phyloP scores from a whole-genome alignment of 1,140 invertebrate genomes.

The Hydropsyche tenuis region DNA sequence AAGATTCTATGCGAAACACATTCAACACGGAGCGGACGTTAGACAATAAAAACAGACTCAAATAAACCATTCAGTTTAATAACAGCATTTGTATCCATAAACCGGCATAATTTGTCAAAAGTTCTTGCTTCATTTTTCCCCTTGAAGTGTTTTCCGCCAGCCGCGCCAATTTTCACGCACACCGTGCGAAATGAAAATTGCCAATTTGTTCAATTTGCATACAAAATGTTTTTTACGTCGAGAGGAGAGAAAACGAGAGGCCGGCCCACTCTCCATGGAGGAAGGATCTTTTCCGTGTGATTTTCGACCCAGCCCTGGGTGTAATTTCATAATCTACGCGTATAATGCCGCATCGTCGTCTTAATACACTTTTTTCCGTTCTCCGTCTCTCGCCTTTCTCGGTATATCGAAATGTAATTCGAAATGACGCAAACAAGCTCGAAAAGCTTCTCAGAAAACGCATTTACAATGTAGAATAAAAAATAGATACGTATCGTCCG shows the following conservation, averaged over 20 bases:
- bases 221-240: slow-evolving; percentile 31
- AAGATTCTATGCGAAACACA: background rate
- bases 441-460: slow-evolving; percentile 17
- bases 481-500: slow-evolving; percentile 8
- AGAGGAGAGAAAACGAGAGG: background rate
- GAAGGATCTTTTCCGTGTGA: slow-evolving; percentile 20
- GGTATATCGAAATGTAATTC: slow-evolving; percentile 24
- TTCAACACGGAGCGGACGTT: background rate
- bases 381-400: background rate
- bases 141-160: slow-evolving; percentile 22
- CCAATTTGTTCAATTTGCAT: slow-evolving; percentile 38
- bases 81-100: slow-evolving; percentile 34
- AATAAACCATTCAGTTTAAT: slow-evolving; percentile 30
- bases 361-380: slow-evolving; percentile 25
- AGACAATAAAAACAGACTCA: slow-evolving; percentile 15
- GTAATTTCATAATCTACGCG: slow-evolving; percentile 23
- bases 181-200: slow-evolving; percentile 33
- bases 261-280: background rate
- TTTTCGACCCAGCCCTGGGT: slow-evolving; percentile 11
- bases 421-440: slow-evolving; percentile 9
- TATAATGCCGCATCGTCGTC: slow-evolving; percentile 20
- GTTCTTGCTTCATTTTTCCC: slow-evolving; percentile 17
- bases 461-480: background rate
- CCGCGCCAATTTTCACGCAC: slow-evolving; percentile 27
- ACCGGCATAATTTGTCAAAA: slow-evolving; percentile 35